These are phyloP conservation scores for Monomorium pharaonis DNA, from an alignment of 1,140 invertebrate genomes.

Conservation along the genomic window DNA sequence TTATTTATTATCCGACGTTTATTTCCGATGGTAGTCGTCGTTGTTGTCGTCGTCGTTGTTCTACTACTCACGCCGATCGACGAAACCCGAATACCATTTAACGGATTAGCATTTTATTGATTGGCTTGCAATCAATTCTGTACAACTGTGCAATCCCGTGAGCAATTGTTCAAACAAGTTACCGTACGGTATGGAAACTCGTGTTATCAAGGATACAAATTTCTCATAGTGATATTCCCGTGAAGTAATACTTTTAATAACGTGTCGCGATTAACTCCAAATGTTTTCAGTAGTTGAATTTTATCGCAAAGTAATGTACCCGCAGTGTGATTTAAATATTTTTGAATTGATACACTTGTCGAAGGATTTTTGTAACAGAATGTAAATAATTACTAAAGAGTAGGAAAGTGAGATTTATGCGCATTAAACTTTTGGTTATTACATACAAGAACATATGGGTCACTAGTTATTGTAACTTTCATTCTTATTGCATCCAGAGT, in stretches of 20 bases:
- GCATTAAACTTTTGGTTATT: neutral
- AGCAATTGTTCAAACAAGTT: slow-evolving; percentile 75
- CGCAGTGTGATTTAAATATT: neutral
- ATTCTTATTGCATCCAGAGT: neutral
- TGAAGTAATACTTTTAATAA: neutral
- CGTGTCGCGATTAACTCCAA: neutral
- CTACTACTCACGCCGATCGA: neutral
- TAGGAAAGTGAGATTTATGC: neutral
- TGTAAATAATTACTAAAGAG: neutral
- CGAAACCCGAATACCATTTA: neutral
- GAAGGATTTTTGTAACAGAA: neutral
- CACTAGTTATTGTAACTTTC: neutral
- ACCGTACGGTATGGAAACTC: neutral
- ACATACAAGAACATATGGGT: neutral
- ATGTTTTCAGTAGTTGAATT: neutral
- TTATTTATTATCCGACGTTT: slow-evolving; percentile 58
- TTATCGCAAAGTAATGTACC: neutral
- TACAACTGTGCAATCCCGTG: slow-evolving; percentile 71
- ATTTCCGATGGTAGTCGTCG: slow-evolving; percentile 45
- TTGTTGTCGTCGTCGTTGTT: neutral
- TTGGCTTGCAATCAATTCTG: neutral
- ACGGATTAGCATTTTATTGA: neutral
- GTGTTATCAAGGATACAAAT: neutral
- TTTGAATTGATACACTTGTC: neutral
- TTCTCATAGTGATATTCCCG: neutral